Percentiles rank a stretch among this genome's conserved stretches.
These are phyloP conservation scores for Geotrupes spiniger DNA, from an alignment of 2,888 invertebrate genomes.

Conservation along the genomic window DNA sequence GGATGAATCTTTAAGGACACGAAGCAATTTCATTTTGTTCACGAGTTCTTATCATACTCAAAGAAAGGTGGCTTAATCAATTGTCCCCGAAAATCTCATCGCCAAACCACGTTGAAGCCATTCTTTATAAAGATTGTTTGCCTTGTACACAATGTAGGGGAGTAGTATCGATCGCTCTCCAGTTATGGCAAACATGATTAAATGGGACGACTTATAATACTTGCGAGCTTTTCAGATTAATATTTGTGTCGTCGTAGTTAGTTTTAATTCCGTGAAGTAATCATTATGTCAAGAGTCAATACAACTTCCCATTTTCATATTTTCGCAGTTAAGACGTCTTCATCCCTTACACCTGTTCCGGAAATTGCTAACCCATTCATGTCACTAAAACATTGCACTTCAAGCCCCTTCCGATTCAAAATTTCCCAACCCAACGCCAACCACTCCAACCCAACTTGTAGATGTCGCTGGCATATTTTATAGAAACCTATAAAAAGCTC, in stretches of 20 bases:
- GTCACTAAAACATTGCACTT: neutral
- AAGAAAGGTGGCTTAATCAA: neutral
- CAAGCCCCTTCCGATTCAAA: neutral
- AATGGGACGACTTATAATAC: neutral
- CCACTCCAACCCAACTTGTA: neutral
- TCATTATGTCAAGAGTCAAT: neutral
- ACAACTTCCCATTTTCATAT: neutral
- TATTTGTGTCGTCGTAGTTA: neutral
- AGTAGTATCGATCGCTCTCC: neutral
- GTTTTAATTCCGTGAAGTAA: neutral
- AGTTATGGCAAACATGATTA: neutral
- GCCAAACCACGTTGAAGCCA: no score
- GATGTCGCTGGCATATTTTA: neutral
- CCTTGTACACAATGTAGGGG: neutral
- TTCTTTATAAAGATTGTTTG: neutral
- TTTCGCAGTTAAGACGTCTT: neutral
- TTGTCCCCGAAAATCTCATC: neutral
- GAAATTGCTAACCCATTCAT: neutral
- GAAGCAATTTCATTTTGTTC: neutral
- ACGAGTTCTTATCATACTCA: neutral
- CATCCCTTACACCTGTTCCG: neutral
- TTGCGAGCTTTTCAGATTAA: neutral
- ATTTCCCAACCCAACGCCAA: neutral
- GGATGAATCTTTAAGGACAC: no score
- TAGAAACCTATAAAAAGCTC: neutral